phyloP scores from a whole-genome alignment of 2,888 invertebrate genomes.

The Ichneumoninae sp. region DNA sequence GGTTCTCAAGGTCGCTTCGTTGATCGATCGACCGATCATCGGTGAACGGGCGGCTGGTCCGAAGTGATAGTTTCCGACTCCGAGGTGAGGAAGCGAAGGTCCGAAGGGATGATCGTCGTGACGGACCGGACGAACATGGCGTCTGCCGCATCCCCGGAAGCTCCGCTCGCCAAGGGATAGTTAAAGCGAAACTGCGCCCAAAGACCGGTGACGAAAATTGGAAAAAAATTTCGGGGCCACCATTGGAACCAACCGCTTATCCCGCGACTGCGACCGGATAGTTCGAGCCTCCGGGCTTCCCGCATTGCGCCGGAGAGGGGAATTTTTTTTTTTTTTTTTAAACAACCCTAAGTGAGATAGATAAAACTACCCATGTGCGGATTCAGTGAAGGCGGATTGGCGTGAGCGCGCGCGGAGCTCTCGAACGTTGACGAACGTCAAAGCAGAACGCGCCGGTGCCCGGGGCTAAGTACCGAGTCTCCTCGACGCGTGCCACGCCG shows the following conservation, averaged over 20 bases:
- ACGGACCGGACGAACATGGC: too few species aligned
- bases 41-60: not conserved
- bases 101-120: too few species aligned
- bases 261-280: not conserved
- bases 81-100: not conserved
- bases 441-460: slow-evolving; percentile 82
- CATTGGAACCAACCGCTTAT: not conserved
- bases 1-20: not conserved
- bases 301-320: not conserved
- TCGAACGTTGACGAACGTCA: slow-evolving; percentile 77
- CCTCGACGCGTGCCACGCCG: slow-evolving; percentile 83
- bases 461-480: slow-evolving; percentile 79
- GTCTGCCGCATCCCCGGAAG: not conserved
- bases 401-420: slow-evolving; percentile 49
- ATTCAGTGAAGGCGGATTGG: slow-evolving; percentile 47
- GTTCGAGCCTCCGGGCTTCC: not conserved
- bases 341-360: slow-evolving; percentile 16
- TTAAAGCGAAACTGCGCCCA: not conserved
- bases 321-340: not conserved
- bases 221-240: not conserved
- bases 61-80: not conserved
- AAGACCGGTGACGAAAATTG: not conserved
- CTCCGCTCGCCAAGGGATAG: not conserved
- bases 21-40: too few species aligned
- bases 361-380: slow-evolving; percentile 7